Conservation (phyloP, 2,888 invertebrate species). For the Drosophila lutescens region DNA sequence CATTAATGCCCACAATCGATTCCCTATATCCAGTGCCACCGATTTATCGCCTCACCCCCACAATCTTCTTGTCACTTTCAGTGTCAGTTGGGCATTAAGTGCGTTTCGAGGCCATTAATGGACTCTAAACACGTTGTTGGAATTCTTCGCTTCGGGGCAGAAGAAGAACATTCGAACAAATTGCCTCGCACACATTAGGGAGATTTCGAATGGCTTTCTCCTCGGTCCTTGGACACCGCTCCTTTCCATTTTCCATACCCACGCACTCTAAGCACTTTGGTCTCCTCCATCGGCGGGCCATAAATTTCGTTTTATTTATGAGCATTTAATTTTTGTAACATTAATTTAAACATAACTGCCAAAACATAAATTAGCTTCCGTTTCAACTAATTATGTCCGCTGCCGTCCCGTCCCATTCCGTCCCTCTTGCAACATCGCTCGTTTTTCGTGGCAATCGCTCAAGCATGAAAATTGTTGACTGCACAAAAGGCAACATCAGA, state of each 20-base stretch:
- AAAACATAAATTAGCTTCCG: conserved; percentile 84
- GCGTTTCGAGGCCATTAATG: conserved; percentile 64
- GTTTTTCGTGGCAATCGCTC: conserved; percentile 68
- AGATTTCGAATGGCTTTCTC: conserved; percentile 43
- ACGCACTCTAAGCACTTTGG: conserved; percentile 32
- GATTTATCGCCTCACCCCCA: conserved; percentile 39
- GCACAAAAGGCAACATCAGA: conserved; percentile 75
- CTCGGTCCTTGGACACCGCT: conserved; percentile 21
- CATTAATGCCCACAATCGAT: conserved; percentile 26
- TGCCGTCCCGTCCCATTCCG: not conserved
- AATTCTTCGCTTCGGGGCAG: conserved; percentile 42
- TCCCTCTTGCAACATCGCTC: not conserved
- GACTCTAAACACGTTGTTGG: conserved; percentile 73
- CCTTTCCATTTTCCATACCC: conserved; percentile 11
- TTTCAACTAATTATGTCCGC: conserved; percentile 82
- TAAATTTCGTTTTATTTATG: conserved; percentile 80
- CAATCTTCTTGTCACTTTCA: conserved; percentile 32
- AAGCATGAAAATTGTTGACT: conserved; percentile 80
- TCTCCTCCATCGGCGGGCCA: conserved; percentile 50
- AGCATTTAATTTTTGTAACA: conserved; percentile 83
- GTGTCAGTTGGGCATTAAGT: conserved; percentile 46
- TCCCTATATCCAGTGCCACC: conserved; percentile 27
- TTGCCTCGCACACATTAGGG: conserved; percentile 70
- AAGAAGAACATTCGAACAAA: conserved; percentile 59
- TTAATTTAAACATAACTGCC: conserved; percentile 83